Percentiles rank a stretch among this genome's conserved stretches.
Evolutionary conservation across 2,797 vertebrate genomes (phyloP).

Genomic region (Heteromormyrus szaboi): DNA sequence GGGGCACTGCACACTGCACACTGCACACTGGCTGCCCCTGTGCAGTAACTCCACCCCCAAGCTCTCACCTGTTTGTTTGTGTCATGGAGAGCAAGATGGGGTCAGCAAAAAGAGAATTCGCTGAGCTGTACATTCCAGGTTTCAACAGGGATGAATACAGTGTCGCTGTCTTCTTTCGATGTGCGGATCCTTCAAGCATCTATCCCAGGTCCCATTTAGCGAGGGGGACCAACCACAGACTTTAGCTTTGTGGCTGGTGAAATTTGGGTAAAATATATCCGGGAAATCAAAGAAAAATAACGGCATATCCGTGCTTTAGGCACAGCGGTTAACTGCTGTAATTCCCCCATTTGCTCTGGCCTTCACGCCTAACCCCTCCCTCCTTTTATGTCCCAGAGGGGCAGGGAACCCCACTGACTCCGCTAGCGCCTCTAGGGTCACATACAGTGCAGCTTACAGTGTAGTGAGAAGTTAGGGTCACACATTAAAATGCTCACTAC

Average conservation of each 20-base stretch:
- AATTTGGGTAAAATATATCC: neutral
- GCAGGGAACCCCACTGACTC: neutral
- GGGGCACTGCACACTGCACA: neutral
- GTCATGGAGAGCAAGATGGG: neutral
- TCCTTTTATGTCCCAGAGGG: neutral
- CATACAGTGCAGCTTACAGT: neutral
- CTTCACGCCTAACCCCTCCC: neutral
- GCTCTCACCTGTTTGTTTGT: neutral
- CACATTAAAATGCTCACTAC: neutral
- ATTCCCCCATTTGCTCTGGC: neutral
- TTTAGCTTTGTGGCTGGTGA: neutral
- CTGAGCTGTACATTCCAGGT: neutral
- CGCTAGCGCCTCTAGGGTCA: neutral
- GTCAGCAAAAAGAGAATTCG: neutral
- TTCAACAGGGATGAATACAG: neutral
- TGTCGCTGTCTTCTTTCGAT: neutral
- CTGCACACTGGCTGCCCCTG: neutral
- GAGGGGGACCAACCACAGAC: neutral
- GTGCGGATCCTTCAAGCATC: neutral
- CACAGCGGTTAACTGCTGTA: neutral
- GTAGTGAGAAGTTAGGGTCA: neutral
- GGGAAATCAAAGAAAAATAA: neutral
- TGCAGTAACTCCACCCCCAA: neutral
- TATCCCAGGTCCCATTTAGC: neutral
- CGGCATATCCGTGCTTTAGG: neutral